Evolutionary conservation across 2,888 invertebrate species (phyloP), one percentile per base, ranked within the genome.

Genomic region (Machimus rusticus): DNA sequence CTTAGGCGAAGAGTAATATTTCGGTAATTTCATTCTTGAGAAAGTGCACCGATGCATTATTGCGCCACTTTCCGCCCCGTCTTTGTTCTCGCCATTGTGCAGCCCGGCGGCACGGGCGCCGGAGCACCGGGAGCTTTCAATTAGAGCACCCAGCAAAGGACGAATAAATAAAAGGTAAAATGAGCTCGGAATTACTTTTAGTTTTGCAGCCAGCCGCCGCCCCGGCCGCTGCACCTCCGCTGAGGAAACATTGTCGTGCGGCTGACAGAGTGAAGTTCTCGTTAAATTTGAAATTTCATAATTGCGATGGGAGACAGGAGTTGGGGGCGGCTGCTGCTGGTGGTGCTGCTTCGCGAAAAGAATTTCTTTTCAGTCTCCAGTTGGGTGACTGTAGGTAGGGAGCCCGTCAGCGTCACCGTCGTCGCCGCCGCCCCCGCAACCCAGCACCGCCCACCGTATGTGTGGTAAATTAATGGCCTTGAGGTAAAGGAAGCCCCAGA

Each of bases 121-220:
- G 51, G 23, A 34, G 34, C 37, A 37, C 82, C 57, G n/a, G 66
- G 57, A 82, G 39, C 51, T 82, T 82, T 82, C 82, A 82, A 55
- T 82, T 82, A 82, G 57, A 82, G 39, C 66, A 37, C 16, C 28
- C 55, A 34, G 66, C 82, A 34, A 82, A 82, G 57, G 82, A 82
- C 82, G 66, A 82, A 82, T 57, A 66, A 82, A 82, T 57, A 76
- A 34, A 82, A 82, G 82, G 82, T 82, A 82, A 82, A 57, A 82
- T 57, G 57, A 57, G 82, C 66, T 55, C 23, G 55, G 66, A 82
- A 82, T 82, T 82, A 82, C 82, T 82, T 82, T 82, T 82, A 82
- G 66, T 34, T 82, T 82, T 37, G 66, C 51, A 82, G 82, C 55
- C 23, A 57, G 57, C 57, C 28, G 57, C 57, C 28, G 28, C 66